Conservation (phyloP, 2,113 vertebrate genomes). For the Oryzias curvinotus region DNA sequence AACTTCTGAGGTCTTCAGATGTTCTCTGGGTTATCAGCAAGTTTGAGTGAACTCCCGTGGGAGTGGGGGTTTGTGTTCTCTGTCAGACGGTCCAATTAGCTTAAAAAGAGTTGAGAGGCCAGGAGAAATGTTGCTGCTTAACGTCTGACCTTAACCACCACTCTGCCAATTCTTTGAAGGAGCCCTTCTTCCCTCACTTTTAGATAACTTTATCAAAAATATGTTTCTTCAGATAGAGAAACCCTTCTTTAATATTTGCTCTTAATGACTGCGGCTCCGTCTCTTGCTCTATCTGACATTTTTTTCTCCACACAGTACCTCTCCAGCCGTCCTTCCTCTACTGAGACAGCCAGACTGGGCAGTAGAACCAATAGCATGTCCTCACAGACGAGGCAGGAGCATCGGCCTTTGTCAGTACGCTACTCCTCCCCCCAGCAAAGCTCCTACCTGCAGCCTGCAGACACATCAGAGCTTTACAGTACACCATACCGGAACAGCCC, state of each 20-base stretch:
- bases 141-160: constrained; percentile 17
- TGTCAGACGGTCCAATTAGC: constrained; percentile 45
- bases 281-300: not conserved
- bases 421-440: constrained; percentile 72
- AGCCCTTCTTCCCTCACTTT: not conserved
- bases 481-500: constrained; percentile 72
- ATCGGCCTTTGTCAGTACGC: constrained; percentile 58
- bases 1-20: constrained; percentile 7
- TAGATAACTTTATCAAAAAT: constrained; percentile 8
- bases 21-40: constrained; percentile 28
- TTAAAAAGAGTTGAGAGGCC: constrained; percentile 35
- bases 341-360: constrained; percentile 66
- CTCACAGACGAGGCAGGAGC: constrained; percentile 68
- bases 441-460: constrained; percentile 54
- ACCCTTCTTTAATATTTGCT: not conserved
- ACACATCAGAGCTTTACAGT: constrained; percentile 75
- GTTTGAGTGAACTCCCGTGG: constrained; percentile 37
- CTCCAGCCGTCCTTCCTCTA: constrained; percentile 74
- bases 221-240: not conserved
- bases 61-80: constrained; percentile 15
- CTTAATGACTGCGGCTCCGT: not conserved
- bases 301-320: constrained; percentile 70
- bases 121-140: constrained; percentile 31
- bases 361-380: constrained; percentile 77
- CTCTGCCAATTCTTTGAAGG: constrained; percentile 23